Percentiles rank a stretch among this genome's conserved stretches.
phyloP scores from a whole-genome alignment of 2,888 invertebrate species.

The Parapristionchus giblindavisi region DNA sequence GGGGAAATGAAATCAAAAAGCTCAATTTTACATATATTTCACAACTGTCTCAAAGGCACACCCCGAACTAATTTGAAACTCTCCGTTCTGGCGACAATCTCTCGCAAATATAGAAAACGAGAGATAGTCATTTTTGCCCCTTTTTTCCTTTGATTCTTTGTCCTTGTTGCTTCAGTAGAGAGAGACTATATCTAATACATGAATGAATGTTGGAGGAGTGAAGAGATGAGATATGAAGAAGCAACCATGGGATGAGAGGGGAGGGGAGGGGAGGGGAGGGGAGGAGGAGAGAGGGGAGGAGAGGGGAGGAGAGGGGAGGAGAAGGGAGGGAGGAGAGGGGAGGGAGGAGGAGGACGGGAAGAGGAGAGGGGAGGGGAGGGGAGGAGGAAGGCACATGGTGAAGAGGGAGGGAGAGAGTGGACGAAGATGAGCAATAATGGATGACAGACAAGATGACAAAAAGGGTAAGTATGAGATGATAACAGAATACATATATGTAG shows the following conservation, averaged over 20 bases:
- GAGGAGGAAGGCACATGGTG: neutral
- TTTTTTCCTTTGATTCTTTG: neutral
- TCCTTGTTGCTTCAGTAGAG: neutral
- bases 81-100: no score
- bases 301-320: neutral
- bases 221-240: conserved; percentile 8
- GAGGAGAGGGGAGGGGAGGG: neutral
- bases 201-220: conserved; percentile 5
- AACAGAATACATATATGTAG: no score
- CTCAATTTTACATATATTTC: no score
- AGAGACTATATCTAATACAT: neutral
- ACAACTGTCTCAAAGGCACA: no score
- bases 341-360: neutral
- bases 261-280: neutral
- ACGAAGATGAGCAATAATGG: no score
- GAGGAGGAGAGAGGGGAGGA: neutral
- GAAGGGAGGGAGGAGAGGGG: conserved; percentile 1
- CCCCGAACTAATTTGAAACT: no score
- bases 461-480: no score
- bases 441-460: no score
- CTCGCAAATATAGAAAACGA: no score
- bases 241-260: conserved; percentile 17
- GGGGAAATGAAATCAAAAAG: no score
- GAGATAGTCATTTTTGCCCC: no score
- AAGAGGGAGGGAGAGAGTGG: no score